Evolutionary conservation across 2,888 invertebrate species (phyloP), one percentile per base, ranked within the genome.

Genomic region (Hydrotaea diabolus): DNA sequence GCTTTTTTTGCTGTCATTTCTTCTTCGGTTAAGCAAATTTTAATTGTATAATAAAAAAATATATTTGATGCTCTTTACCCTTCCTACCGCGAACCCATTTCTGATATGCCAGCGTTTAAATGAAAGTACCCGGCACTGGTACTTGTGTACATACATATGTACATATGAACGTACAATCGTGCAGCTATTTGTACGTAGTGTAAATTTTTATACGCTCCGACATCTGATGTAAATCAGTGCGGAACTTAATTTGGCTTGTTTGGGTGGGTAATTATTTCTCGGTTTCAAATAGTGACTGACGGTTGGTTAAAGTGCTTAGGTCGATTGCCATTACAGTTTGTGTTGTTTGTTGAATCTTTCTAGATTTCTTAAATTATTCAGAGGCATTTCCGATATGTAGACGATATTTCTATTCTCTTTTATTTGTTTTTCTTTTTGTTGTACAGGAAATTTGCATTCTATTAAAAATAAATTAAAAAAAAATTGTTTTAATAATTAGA

Each of bases 301-400:
- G 43, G 53, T n/a, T 11, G 62, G 17, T 17, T 17, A 66, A 66
- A 43, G 66, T 66, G 66, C 66, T 43, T 66, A 21, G 66, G 43
- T 64, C 17, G 64, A 36, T 64, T 11, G 36, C 64, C 39, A 39
- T 59, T 59, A 59, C 2, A 26, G 39, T 36, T 64, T 36, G 26
- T 39, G 13, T n/a, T 39, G 36, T 21, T 66, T 15, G 39, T 43
- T 43, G 26, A 36, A 19, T 19, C 43, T 39, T 36, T 43, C 9
- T 66, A 17, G 5, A 39, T 69, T 21, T 43, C 69, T 46, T 15
- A 23, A 15, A 55, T 55, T 31, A 39, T 21, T 31, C 53, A 57
- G 39, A 57, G 80, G 62, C 77, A 83, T 83, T 77, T 83, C 77
- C 80, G 83, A 77, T 80, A 17, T 46, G 17, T 66, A n/a, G 53